phyloP scores from a whole-genome alignment of 1,140 invertebrate genomes.

The Drosophila ananassae region DNA sequence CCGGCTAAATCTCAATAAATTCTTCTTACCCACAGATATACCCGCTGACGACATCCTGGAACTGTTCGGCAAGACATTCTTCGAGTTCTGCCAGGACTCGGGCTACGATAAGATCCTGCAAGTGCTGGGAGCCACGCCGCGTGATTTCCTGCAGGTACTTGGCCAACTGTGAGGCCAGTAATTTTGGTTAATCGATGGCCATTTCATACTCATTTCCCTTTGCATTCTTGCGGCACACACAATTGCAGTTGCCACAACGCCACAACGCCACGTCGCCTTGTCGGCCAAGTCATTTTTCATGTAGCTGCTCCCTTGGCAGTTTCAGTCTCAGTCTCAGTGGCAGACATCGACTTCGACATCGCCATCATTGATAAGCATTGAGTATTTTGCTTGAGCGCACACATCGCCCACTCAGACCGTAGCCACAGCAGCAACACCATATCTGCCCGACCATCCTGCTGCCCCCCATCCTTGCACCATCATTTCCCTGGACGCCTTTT shows the following conservation, averaged over 20 bases:
- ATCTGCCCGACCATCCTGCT: not conserved
- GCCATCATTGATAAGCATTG: constrained; percentile 75
- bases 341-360: constrained; percentile 34
- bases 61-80: constrained; percentile 96
- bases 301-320: constrained; percentile 47
- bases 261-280: constrained; percentile 10
- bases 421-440: constrained; percentile 1
- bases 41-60: constrained; percentile 95
- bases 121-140: constrained; percentile 95
- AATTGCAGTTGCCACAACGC: constrained; percentile 35
- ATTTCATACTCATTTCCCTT: constrained; percentile 68
- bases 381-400: constrained; percentile 72
- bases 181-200: constrained; percentile 61
- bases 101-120: constrained; percentile 97
- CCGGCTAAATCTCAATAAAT: not conserved
- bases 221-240: constrained; percentile 33
- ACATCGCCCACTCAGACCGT: constrained; percentile 32
- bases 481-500: constrained; percentile 53
- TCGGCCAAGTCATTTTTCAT: constrained; percentile 65
- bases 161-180: constrained; percentile 34
- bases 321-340: constrained; percentile 26
- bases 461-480: constrained; percentile 4
- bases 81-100: constrained; percentile 97
- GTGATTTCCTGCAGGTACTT: constrained; percentile 94
- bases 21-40: constrained; percentile 87